phyloP scores from a whole-genome alignment of 1,140 invertebrate species.

The Saccostrea glomerata region DNA sequence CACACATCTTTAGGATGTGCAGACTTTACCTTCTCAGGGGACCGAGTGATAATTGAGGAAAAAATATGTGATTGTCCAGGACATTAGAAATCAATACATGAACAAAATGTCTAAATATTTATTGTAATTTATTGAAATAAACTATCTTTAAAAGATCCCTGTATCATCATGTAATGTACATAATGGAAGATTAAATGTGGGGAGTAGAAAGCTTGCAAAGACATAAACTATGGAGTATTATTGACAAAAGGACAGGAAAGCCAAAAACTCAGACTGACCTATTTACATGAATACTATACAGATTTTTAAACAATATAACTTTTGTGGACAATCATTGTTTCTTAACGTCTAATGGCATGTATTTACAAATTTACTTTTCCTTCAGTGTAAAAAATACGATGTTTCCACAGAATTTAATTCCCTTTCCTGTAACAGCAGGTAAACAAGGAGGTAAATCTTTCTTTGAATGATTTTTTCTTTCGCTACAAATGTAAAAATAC shows the following conservation, averaged over 20 bases:
- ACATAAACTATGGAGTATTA: no score
- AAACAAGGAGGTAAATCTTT: not conserved
- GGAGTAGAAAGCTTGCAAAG: not conserved
- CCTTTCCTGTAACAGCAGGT: not conserved
- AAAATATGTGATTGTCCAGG: slow-evolving; percentile 46
- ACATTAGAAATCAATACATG: not conserved
- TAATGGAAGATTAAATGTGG: no score
- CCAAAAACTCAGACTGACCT: no score
- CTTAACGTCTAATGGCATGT: no score
- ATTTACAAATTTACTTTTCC: no score
- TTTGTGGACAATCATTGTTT: no score
- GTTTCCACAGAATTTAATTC: not conserved
- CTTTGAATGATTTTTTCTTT: not conserved
- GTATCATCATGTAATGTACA: no score
- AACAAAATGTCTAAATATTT: not conserved
- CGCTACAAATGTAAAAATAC: not conserved
- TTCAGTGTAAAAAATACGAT: not conserved
- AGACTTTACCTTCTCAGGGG: not conserved
- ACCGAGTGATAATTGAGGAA: slow-evolving; percentile 21
- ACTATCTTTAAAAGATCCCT: no score
- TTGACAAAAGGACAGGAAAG: not conserved
- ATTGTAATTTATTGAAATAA: not conserved
- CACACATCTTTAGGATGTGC: not conserved
- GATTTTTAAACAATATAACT: no score
- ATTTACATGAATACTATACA: no score